These are phyloP conservation scores for Anagrus nilaparvatae DNA, from an alignment of 1,140 invertebrate genomes.

Conservation along the genomic window DNA sequence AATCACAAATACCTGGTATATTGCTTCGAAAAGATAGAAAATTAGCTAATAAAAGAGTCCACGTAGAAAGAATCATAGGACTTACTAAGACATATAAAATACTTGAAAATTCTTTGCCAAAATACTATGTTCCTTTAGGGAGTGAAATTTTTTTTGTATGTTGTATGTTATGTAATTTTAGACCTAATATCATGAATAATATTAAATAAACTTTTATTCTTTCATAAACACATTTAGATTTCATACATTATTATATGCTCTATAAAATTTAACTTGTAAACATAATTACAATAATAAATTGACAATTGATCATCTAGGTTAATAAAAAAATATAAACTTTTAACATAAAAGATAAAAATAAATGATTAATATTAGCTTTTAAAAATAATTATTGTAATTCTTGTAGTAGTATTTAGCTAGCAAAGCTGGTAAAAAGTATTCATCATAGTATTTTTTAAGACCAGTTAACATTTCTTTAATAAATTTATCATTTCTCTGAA, in stretches of 20 bases:
- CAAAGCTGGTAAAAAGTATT: background rate
- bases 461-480: background rate
- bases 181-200: background rate
- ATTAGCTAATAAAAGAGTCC: constrained; percentile 4
- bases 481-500: background rate
- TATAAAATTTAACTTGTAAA: background rate
- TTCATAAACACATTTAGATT: background rate
- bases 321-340: background rate
- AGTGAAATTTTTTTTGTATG: constrained; percentile 3
- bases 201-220: too few species aligned
- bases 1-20: background rate
- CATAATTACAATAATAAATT: background rate
- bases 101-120: background rate
- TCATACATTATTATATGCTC: background rate
- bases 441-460: background rate
- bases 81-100: constrained; percentile 10
- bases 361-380: background rate
- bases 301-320: background rate
- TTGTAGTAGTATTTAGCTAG: background rate
- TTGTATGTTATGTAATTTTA: constrained; percentile 1
- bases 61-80: constrained; percentile 6
- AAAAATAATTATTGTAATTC: background rate
- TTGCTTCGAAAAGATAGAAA: background rate
- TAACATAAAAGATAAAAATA: background rate
- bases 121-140: background rate